These are phyloP conservation scores for Zaprionus ornatus DNA, from an alignment of 1,140 invertebrate species.

Conservation along the genomic window DNA sequence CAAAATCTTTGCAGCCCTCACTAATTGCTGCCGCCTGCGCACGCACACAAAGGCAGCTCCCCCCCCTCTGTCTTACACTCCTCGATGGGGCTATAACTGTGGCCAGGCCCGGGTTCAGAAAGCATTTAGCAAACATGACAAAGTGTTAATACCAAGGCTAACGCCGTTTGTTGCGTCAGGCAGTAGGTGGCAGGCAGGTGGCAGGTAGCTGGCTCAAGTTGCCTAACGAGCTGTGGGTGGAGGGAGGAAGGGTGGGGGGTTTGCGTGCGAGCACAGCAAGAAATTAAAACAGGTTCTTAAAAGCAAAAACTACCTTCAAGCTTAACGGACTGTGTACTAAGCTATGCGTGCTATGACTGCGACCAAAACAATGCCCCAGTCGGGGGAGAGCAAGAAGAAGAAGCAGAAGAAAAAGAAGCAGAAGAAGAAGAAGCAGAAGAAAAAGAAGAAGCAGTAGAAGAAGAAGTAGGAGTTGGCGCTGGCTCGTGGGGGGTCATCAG, in stretches of 20 bases:
- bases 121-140: conserved; percentile 70
- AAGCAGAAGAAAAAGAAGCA: neutral
- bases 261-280: conserved; percentile 46
- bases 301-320: conserved; percentile 26
- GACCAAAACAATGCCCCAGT: conserved; percentile 21
- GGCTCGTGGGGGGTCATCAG: neutral
- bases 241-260: conserved; percentile 5
- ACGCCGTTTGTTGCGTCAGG: conserved; percentile 26
- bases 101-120: conserved; percentile 41
- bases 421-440: neutral
- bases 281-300: conserved; percentile 65
- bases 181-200: neutral
- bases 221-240: conserved; percentile 55
- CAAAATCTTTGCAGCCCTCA: conserved; percentile 52
- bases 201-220: conserved; percentile 17
- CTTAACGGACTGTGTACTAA: conserved; percentile 20
- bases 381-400: neutral
- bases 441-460: neutral
- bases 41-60: conserved; percentile 44
- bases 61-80: neutral
- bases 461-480: neutral
- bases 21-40: conserved; percentile 66
- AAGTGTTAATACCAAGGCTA: conserved; percentile 75
- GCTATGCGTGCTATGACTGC: conserved; percentile 9
- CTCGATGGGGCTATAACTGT: conserved; percentile 19